Evolutionary conservation across 2,113 vertebrate species (phyloP), one percentile per base, ranked within the genome.

Genomic region (Myanophis thanlyinensis): DNA sequence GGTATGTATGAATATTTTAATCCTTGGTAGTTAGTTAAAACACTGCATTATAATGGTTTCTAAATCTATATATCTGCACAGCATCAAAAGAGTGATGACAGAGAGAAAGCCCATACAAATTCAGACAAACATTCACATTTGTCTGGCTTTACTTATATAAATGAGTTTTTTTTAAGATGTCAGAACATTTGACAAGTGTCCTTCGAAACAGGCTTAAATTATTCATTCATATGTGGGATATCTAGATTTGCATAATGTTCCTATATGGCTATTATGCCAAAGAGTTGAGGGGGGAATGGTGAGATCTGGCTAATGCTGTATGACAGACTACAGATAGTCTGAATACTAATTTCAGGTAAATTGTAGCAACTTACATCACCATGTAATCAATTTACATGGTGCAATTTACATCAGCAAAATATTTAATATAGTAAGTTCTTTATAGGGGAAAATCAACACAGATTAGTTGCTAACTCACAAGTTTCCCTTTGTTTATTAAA

Each of bases 231-330:
- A 27, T 54, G 44, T 84, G 59, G 20, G 22, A 84, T n/a, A 46
- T 85, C 49, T 84, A 53, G 46, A 22, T 48, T 5, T 20, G 3
- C 62, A 89, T 92, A 27, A 80, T 23, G 5, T 92, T 88, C 91
- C 67, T 35, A 89, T 56, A 92, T 85, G 40, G 6, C 25, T 56
- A 35, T 89, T 56, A 25, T 85, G 91, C 85, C 89, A 92, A 92
- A 95, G 10, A 46, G 0, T 5, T 80, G 56, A 7, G 27, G 5
- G 44, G 2, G n/a, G 2, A 88, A 2, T 3, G 67, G 67, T 35
- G 67, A 40, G 35, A 80, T 46, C 35, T 18, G 0, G 0, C 85
- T 1, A 54, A 46, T 90, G 53, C 2, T 8, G 27, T 1, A 8
- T 6, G 30, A 49, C 0, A 11, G 15, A 30, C 35, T 56, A 4